These are phyloP conservation scores for Alexandromys fortis DNA, from an alignment of 2,113 vertebrate species.

Conservation along the genomic window DNA sequence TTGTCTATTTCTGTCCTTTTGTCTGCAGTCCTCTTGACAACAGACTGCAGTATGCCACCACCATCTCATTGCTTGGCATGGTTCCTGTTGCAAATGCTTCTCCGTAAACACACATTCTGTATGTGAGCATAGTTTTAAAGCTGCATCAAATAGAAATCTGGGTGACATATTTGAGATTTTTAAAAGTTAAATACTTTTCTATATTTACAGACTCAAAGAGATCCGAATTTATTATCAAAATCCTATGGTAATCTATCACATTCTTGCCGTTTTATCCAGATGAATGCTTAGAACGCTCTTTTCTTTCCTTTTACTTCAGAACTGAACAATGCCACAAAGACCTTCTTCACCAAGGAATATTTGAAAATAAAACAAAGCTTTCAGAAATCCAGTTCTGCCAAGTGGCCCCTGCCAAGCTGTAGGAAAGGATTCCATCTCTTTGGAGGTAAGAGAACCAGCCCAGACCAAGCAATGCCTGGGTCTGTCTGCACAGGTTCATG, in stretches of 20 bases:
- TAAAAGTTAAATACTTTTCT: constrained; percentile 1
- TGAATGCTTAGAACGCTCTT: constrained; percentile 35
- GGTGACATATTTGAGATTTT: background rate
- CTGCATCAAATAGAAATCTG: constrained; percentile 31
- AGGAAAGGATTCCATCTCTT: constrained; percentile 87
- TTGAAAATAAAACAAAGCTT: constrained; percentile 89
- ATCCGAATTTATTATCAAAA: constrained; percentile 36
- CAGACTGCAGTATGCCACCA: background rate
- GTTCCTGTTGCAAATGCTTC: background rate
- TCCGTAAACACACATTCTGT: background rate
- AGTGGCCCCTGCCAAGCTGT: constrained; percentile 89
- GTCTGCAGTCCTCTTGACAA: background rate
- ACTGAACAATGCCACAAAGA: constrained; percentile 87
- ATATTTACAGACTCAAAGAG: constrained; percentile 29
- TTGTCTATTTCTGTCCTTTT: constrained; percentile 8
- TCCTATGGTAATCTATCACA: background rate
- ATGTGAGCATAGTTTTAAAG: background rate
- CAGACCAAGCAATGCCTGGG: background rate
- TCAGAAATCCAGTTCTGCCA: constrained; percentile 87
- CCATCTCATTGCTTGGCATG: background rate
- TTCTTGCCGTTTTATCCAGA: constrained; percentile 60
- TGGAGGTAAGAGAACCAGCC: constrained; percentile 85
- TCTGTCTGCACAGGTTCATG: background rate
- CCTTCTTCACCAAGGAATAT: constrained; percentile 88
- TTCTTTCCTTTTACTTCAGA: constrained; percentile 83